These are phyloP conservation scores for Contarinia nasturtii DNA, from an alignment of 1,140 invertebrate species.

Conservation along the genomic window DNA sequence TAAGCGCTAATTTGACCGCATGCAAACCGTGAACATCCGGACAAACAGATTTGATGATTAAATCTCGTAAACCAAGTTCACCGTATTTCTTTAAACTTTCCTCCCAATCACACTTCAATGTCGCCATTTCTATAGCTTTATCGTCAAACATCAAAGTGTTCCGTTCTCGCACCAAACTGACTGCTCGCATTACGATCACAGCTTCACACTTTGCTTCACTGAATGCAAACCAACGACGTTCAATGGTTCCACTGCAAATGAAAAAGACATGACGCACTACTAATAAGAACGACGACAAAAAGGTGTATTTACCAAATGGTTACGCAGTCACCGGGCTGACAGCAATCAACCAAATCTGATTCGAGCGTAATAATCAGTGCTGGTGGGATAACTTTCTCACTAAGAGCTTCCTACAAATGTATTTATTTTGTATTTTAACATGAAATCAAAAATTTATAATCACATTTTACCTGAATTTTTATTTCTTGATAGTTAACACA, in stretches of 20 bases:
- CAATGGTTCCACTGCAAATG: slow-evolving; percentile 46
- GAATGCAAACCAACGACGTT: slow-evolving; percentile 48
- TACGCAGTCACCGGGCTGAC: slow-evolving; percentile 78
- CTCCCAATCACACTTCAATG: slow-evolving; percentile 35
- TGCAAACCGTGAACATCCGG: slow-evolving; percentile 78
- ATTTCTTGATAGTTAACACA: slow-evolving; percentile 84
- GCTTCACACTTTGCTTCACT: slow-evolving; percentile 39
- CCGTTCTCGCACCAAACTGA: slow-evolving; percentile 55
- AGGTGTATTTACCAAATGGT: slow-evolving; percentile 42
- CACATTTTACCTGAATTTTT: slow-evolving; percentile 61
- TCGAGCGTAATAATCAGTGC: slow-evolving; percentile 62
- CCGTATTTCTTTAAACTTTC: neutral
- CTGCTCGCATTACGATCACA: slow-evolving; percentile 51
- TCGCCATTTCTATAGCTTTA: slow-evolving; percentile 52
- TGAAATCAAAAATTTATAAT: no score
- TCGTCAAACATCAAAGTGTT: slow-evolving; percentile 31
- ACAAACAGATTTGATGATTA: slow-evolving; percentile 65
- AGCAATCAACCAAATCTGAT: slow-evolving; percentile 71
- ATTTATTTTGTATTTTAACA: slow-evolving; percentile 1
- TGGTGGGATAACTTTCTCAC: slow-evolving; percentile 53
- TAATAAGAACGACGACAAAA: neutral
- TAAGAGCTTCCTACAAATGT: slow-evolving; percentile 47
- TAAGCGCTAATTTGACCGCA: slow-evolving; percentile 66
- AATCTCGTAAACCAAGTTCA: slow-evolving; percentile 49
- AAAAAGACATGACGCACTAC: neutral